phyloP scores from a whole-genome alignment of 2,797 vertebrate species.

The Syngnathus acus region DNA sequence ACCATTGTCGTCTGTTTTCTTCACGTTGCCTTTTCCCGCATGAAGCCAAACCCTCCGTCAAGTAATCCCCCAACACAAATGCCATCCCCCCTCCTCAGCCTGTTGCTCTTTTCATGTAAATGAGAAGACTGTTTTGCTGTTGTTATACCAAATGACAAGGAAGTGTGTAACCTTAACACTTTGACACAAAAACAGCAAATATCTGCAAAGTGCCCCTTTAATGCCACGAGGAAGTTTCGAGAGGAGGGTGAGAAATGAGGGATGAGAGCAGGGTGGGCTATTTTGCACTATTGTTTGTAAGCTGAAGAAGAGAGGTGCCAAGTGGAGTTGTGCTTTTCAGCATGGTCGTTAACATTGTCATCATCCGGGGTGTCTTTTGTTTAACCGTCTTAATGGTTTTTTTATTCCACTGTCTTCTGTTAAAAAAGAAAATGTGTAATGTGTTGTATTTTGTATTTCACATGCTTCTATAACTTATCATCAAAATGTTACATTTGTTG shows the following conservation, averaged over 20 bases:
- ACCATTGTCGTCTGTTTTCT: constrained; percentile 67
- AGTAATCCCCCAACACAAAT: constrained; percentile 17
- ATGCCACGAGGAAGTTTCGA: constrained; percentile 57
- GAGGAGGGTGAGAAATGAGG: constrained; percentile 13
- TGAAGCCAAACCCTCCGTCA: constrained; percentile 37
- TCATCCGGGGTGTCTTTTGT: constrained; percentile 38
- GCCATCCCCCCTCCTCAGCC: constrained; percentile 29
- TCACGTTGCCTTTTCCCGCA: constrained; percentile 58
- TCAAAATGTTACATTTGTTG: no score
- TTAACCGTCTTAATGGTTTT: constrained; percentile 31
- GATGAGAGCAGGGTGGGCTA: not conserved
- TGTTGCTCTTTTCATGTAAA: constrained; percentile 78
- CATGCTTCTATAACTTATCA: no score
- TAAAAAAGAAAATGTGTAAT: not conserved
- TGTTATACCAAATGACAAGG: constrained; percentile 81
- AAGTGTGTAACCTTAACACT: constrained; percentile 77
- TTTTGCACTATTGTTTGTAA: not conserved
- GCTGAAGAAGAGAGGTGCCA: constrained; percentile 17
- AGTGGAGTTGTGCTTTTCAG: constrained; percentile 42
- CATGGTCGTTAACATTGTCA: constrained; percentile 43
- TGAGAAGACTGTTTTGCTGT: constrained; percentile 72
- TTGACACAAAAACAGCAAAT: constrained; percentile 69
- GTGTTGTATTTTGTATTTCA: no score
- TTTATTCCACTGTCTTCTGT: constrained; percentile 17
- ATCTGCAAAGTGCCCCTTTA: constrained; percentile 71